A percentile compares a stretch with the other conserved stretches of the same genome.
phyloP scores from a whole-genome alignment of 2,888 invertebrate genomes.

The Amitus sp. region DNA sequence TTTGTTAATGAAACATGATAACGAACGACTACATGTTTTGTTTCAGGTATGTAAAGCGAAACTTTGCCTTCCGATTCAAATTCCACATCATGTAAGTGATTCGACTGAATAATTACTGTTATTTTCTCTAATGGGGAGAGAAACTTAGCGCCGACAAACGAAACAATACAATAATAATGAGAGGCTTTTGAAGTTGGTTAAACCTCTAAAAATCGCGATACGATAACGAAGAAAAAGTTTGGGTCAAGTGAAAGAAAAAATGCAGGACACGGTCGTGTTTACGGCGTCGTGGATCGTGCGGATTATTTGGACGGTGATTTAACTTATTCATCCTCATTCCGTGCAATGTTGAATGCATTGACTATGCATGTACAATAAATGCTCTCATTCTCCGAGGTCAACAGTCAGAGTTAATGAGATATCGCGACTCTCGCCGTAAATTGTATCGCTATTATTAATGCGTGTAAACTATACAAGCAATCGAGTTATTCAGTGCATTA shows the following conservation, averaged over 20 bases:
- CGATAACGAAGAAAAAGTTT: background rate
- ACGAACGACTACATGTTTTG: constrained; percentile 5
- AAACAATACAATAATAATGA: too few species aligned
- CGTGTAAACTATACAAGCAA: constrained; percentile 13
- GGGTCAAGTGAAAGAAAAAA: background rate
- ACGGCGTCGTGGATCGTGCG: background rate
- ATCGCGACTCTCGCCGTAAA: constrained; percentile 15
- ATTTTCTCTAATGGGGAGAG: too few species aligned
- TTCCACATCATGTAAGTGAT: background rate
- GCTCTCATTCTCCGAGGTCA: constrained; percentile 27
- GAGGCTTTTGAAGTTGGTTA: too few species aligned
- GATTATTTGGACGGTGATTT: constrained; percentile 13
- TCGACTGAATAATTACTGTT: too few species aligned
- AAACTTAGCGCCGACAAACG: too few species aligned
- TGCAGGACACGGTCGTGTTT: background rate
- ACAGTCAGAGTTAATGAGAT: constrained; percentile 30
- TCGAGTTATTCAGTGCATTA: constrained; percentile 21
- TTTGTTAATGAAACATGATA: too few species aligned
- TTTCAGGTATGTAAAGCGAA: constrained; percentile 22
- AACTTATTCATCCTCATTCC: constrained; percentile 20
- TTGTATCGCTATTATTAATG: constrained; percentile 20
- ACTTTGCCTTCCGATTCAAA: background rate
- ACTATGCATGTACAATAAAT: constrained; percentile 29
- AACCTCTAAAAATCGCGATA: too few species aligned
- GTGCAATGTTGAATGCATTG: constrained; percentile 23